These are phyloP conservation scores for Byasa hedistus DNA, from an alignment of 2,888 invertebrate species.

Conservation along the genomic window DNA sequence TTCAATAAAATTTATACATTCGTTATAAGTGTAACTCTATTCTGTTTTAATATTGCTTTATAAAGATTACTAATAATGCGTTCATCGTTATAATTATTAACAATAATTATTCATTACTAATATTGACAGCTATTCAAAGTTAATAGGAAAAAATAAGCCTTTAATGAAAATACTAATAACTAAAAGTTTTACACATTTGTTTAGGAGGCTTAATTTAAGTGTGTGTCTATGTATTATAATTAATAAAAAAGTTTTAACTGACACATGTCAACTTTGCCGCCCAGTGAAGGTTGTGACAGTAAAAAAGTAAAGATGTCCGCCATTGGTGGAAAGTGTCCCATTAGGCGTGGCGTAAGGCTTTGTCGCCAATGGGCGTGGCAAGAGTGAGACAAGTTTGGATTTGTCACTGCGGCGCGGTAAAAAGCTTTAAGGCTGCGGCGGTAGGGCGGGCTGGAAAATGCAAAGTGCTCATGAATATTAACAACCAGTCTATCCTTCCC, in stretches of 20 bases:
- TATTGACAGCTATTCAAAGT: too few species aligned
- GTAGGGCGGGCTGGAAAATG: slow-evolving; percentile 35
- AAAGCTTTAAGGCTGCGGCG: slow-evolving; percentile 52
- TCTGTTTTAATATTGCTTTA: too few species aligned
- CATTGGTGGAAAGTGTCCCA: slow-evolving; percentile 75
- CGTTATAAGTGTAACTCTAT: too few species aligned
- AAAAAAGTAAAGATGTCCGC: slow-evolving; percentile 48
- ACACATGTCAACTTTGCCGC: slow-evolving; percentile 14
- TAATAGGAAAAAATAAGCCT: not conserved
- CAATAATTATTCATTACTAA: too few species aligned
- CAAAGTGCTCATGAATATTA: slow-evolving; percentile 24
- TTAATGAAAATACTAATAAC: not conserved
- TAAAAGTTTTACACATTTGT: not conserved
- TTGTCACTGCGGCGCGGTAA: slow-evolving; percentile 68
- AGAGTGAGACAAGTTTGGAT: slow-evolving; percentile 53
- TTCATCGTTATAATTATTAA: too few species aligned
- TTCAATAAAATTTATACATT: too few species aligned
- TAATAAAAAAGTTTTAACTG: not conserved
- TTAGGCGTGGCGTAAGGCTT: slow-evolving; percentile 67
- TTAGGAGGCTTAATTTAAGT: not conserved
- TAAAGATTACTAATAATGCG: too few species aligned
- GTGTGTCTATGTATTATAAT: not conserved
- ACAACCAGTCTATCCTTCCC: not conserved
- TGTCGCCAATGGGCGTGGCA: slow-evolving; percentile 77
- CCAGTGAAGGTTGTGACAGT: slow-evolving; percentile 30